These are phyloP conservation scores for Trematomus bernacchii DNA, from an alignment of 2,797 vertebrate species.

Conservation along the genomic window DNA sequence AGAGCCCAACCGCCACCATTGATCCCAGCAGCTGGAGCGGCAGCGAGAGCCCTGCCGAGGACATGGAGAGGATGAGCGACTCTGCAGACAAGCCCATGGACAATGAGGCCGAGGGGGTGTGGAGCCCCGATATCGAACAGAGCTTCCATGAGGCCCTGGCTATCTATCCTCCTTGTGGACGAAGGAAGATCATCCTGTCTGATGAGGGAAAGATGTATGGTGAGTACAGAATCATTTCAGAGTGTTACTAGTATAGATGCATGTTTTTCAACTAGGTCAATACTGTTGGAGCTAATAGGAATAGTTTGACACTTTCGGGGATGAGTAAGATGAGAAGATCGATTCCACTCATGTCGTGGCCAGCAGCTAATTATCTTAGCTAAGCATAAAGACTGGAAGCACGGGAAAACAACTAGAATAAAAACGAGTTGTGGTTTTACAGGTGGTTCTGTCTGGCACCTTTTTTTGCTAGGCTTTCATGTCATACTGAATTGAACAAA, in stretches of 20 bases:
- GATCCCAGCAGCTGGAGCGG: slow-evolving; percentile 99
- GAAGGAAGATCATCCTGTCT: slow-evolving; percentile 99
- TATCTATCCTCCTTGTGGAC: slow-evolving; percentile 98
- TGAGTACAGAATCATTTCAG: slow-evolving; percentile 83
- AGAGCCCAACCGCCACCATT: slow-evolving; percentile 93
- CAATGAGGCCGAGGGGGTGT: slow-evolving; percentile 98
- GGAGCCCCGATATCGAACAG: slow-evolving; percentile 99
- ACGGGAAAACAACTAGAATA: neutral
- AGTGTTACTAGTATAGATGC: neutral
- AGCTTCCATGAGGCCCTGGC: slow-evolving; percentile 99
- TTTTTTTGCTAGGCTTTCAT: neutral
- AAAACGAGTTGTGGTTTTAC: neutral
- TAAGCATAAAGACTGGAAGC: neutral
- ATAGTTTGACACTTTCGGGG: slow-evolving; percentile 3
- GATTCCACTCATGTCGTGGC: neutral
- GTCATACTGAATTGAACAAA: neutral
- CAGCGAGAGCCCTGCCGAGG: slow-evolving; percentile 99
- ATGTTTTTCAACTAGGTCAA: neutral
- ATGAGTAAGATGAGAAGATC: neutral
- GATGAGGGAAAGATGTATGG: slow-evolving; percentile 99
- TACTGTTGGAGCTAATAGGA: neutral
- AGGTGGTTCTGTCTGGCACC: neutral
- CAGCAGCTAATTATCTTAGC: neutral
- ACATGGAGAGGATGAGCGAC: slow-evolving; percentile 99
- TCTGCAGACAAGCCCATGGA: slow-evolving; percentile 97